phyloP scores from a whole-genome alignment of 2,797 vertebrate species.

The Neosilurus hyrtlii region DNA sequence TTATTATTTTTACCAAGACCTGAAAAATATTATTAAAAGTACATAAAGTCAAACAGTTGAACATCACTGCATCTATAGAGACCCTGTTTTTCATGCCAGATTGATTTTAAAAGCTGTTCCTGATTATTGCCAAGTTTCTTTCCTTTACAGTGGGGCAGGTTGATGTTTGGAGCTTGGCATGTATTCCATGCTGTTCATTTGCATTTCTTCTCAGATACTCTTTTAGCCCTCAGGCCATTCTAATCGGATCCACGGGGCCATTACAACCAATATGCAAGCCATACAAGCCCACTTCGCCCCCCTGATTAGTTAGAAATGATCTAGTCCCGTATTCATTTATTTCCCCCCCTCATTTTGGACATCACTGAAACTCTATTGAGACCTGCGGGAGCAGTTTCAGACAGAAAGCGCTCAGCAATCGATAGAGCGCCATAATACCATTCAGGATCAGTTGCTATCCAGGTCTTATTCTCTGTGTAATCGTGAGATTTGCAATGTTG shows the following conservation, averaged over 20 bases:
- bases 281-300: conserved; percentile 11
- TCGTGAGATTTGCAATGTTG: conserved; percentile 25
- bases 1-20: background rate
- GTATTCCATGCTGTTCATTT: conserved; percentile 19
- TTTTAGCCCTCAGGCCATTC: background rate
- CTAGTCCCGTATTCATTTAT: conserved; percentile 33
- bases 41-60: background rate
- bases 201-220: conserved; percentile 29
- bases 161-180: conserved; percentile 18
- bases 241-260: conserved; percentile 21
- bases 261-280: background rate
- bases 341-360: conserved; percentile 25
- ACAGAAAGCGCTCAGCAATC: conserved; percentile 26
- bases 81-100: background rate
- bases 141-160: conserved; percentile 19
- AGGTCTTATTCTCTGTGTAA: conserved; percentile 32
- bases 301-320: conserved; percentile 29
- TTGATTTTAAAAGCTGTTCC: conserved; percentile 26
- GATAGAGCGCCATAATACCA: conserved; percentile 3
- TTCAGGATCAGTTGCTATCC: conserved; percentile 22
- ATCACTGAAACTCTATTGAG: conserved; percentile 21
- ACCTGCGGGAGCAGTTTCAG: conserved; percentile 25
- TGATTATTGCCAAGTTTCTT: conserved; percentile 20
- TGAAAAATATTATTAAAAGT: background rate
- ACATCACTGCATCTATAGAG: background rate